Conservation (phyloP, 2,888 invertebrate species). For the Platycheirus albimanus region DNA sequence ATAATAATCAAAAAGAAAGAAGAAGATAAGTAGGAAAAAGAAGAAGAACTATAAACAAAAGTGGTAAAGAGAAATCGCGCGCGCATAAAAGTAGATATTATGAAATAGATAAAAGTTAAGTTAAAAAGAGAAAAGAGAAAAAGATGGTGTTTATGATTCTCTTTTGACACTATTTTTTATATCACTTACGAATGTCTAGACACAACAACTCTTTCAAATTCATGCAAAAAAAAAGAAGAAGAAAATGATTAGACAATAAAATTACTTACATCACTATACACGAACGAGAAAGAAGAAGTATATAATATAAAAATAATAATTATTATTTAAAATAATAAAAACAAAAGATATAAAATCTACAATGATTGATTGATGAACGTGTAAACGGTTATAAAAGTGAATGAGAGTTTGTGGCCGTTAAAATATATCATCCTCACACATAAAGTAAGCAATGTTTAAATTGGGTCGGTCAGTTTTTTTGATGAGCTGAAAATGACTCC, state of each 20-base stretch:
- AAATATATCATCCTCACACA: slow-evolving; percentile 66
- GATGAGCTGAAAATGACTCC: slow-evolving; percentile 20
- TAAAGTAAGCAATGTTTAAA: slow-evolving; percentile 42
- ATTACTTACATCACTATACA: slow-evolving; percentile 66
- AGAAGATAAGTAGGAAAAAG: slow-evolving; percentile 7
- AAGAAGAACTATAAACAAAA: slow-evolving; percentile 58
- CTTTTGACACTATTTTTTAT: background rate
- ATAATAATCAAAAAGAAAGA: slow-evolving; percentile 7
- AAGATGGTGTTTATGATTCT: slow-evolving; percentile 22
- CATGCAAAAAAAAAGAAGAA: slow-evolving; percentile 33
- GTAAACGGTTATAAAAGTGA: no score
- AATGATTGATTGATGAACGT: slow-evolving; percentile 70
- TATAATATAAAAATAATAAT: slow-evolving; percentile 62
- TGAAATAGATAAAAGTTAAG: slow-evolving; percentile 26
- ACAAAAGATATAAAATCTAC: slow-evolving; percentile 64
- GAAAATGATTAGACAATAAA: slow-evolving; percentile 53
- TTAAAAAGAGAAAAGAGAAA: slow-evolving; percentile 8
- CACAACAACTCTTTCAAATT: slow-evolving; percentile 28
- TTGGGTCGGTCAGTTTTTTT: slow-evolving; percentile 22
- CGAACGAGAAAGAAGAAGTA: slow-evolving; percentile 31
- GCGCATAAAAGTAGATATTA: slow-evolving; percentile 47
- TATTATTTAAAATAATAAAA: slow-evolving; percentile 36
- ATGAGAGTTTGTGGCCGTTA: slow-evolving; percentile 73
- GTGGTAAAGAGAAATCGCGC: slow-evolving; percentile 55
- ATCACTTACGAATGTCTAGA: slow-evolving; percentile 26